A percentile compares a stretch with the other conserved stretches of the same genome.
Evolutionary conservation across 2,797 vertebrate genomes (phyloP).

Genomic region (Sebastes ruberrimus): DNA sequence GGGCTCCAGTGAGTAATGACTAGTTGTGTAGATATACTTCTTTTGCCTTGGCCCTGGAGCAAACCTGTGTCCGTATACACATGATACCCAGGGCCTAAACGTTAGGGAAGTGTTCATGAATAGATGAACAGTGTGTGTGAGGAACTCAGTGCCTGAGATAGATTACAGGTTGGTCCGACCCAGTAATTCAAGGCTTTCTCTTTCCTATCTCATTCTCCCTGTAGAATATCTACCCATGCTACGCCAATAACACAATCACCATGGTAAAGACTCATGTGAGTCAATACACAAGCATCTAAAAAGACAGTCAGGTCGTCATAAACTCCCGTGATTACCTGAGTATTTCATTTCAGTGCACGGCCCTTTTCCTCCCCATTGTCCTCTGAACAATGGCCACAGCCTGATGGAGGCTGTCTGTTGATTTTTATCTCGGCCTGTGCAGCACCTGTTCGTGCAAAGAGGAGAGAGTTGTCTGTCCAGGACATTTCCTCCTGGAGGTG

Average conservation of each 20-base stretch:
- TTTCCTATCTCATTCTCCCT: not conserved
- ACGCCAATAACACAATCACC: not conserved
- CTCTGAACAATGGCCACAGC: constrained; percentile 51
- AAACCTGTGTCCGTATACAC: not conserved
- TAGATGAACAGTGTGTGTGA: constrained; percentile 21
- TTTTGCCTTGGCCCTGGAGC: not conserved
- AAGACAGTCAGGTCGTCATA: constrained; percentile 2
- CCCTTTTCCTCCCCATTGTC: constrained; percentile 64
- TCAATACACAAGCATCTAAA: not conserved
- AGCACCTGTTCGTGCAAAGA: constrained; percentile 56
- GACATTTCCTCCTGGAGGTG: constrained; percentile 51
- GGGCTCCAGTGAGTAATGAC: not conserved
- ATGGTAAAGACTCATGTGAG: not conserved
- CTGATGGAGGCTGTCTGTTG: constrained; percentile 39
- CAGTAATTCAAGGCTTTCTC: not conserved
- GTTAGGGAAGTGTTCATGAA: constrained; percentile 20
- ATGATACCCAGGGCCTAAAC: not conserved
- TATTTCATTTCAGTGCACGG: constrained; percentile 47
- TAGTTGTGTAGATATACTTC: not conserved
- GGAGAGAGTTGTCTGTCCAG: not conserved
- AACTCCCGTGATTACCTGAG: constrained; percentile 29
- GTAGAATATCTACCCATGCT: not conserved
- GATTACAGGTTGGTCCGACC: not conserved
- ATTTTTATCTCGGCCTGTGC: constrained; percentile 52
- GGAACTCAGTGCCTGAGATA: not conserved